Conservation (phyloP, 2,888 invertebrate species). For the Glaucopsyche alexis region DNA sequence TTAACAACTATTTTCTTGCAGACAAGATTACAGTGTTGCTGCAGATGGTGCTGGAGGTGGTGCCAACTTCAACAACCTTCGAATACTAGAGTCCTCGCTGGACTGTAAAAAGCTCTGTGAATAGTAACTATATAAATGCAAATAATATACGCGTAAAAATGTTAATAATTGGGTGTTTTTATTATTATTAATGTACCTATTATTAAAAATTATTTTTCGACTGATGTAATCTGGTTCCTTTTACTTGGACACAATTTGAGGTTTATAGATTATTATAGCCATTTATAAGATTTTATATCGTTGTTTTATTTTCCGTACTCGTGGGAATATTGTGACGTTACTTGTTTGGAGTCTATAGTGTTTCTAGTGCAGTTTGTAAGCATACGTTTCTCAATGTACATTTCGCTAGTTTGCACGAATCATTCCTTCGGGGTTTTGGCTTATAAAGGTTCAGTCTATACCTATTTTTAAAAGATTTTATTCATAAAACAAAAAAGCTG, state of each 20-base stretch:
- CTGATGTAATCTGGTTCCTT: slow-evolving; percentile 44
- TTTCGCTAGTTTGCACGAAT: slow-evolving; percentile 82
- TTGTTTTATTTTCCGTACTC: slow-evolving; percentile 33
- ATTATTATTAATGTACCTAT: slow-evolving; percentile 26
- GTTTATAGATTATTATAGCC: slow-evolving; percentile 35
- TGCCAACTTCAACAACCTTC: slow-evolving; percentile 89
- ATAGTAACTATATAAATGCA: slow-evolving; percentile 32
- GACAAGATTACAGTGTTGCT: slow-evolving; percentile 94
- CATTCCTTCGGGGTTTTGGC: slow-evolving; percentile 74
- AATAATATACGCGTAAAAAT: slow-evolving; percentile 25
- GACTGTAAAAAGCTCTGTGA: slow-evolving; percentile 68
- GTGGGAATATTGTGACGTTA: slow-evolving; percentile 30
- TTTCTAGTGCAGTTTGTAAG: slow-evolving; percentile 30
- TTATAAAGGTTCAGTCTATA: slow-evolving; percentile 17
- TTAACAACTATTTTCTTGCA: slow-evolving; percentile 60
- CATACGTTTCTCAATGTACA: slow-evolving; percentile 52
- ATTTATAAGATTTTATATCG: slow-evolving; percentile 35
- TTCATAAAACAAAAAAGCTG: no score
- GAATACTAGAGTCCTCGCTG: slow-evolving; percentile 77
- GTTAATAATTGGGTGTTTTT: slow-evolving; percentile 29
- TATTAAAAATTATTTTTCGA: slow-evolving; percentile 44
- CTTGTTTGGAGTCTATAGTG: slow-evolving; percentile 24
- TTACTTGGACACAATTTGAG: slow-evolving; percentile 37
- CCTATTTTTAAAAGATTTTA: background rate
- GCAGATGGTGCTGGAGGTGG: slow-evolving; percentile 94